Evolutionary conservation across 23 tunicate species (phyloP).

Genomic region (Ascidia mentula): DNA sequence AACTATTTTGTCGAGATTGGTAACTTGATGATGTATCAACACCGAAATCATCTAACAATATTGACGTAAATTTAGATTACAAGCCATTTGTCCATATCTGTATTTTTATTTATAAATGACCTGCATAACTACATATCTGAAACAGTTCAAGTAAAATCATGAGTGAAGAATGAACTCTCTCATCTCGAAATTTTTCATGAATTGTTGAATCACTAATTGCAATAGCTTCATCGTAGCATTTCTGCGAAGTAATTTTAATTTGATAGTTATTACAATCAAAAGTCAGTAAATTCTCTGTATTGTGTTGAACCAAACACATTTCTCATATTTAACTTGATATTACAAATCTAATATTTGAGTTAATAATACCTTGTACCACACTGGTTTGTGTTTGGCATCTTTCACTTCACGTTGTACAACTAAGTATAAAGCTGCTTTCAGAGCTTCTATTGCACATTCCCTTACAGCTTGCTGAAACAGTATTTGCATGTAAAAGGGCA

Average conservation of each 20-base stretch:
- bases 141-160: constrained; percentile 67
- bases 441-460: constrained; percentile 66
- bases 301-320: neutral
- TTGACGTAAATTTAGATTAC: neutral
- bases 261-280: too few relatives aligned
- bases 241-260: constrained; percentile 14
- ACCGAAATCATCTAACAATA: neutral
- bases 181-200: constrained; percentile 54
- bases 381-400: constrained; percentile 71
- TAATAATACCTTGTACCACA: constrained; percentile 63
- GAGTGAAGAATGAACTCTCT: constrained; percentile 70
- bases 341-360: neutral
- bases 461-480: constrained; percentile 59
- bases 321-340: neutral
- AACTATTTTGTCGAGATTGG: neutral
- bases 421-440: constrained; percentile 66
- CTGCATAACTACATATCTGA: constrained; percentile 47
- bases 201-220: constrained; percentile 24
- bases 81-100: neutral
- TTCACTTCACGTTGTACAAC: constrained; percentile 83
- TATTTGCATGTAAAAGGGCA: neutral
- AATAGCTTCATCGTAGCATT: constrained; percentile 70
- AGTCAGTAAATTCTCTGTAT: too few relatives aligned
- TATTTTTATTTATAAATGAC: neutral
- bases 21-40: neutral